A percentile compares a stretch with the other conserved stretches of the same genome.
Evolutionary conservation across 2,113 vertebrate genomes (phyloP).

Genomic region (Illadopsis cleaveri): DNA sequence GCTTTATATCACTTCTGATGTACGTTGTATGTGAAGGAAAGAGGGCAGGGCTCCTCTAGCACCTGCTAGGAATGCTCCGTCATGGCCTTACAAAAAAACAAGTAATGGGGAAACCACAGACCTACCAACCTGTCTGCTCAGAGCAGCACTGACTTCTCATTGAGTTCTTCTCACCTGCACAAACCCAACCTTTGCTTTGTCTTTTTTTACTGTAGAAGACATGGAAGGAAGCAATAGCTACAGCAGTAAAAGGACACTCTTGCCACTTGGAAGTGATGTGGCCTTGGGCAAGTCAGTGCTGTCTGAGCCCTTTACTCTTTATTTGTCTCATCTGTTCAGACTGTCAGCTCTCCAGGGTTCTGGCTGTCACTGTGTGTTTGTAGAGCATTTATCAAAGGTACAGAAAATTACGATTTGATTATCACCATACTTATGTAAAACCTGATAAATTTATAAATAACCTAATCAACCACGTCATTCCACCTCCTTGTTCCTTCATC

Average conservation of each 20-base stretch:
- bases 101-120: background rate
- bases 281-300: background rate
- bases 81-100: fast-evolving
- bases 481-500: background rate
- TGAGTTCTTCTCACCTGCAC: background rate
- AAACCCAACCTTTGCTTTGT: background rate
- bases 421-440: background rate
- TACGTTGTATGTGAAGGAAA: background rate
- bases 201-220: background rate
- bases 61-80: background rate
- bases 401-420: background rate
- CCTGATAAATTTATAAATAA: background rate
- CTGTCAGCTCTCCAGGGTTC: background rate
- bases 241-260: background rate
- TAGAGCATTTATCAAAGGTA: background rate
- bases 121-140: background rate
- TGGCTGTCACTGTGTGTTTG: background rate
- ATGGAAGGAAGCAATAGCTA: background rate
- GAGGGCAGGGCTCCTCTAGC: background rate
- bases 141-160: fast-evolving
- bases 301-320: background rate
- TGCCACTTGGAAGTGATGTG: background rate
- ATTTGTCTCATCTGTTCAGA: background rate
- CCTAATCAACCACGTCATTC: background rate
- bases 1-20: background rate